Base-by-base conservation (phyloP, 2,888 invertebrate species). In the Ophonus ardosiacus region DNA sequence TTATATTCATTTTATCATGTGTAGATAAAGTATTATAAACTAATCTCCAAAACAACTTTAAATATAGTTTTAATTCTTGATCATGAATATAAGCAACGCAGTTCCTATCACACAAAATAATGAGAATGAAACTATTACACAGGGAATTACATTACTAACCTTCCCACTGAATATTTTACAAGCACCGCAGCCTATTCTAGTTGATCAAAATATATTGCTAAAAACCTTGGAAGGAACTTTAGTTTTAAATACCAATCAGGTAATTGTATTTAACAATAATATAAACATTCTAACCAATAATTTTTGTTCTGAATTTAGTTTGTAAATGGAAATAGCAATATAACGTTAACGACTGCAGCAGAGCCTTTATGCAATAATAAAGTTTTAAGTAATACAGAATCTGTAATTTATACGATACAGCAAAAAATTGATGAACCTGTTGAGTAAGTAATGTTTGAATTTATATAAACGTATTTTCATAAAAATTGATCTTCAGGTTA, bases 221-320 rank as follows among this genome's bases (percentile, higher is more conserved):
- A 87, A 87, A 84, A 76, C 86, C n/a, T 79, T 87, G n/a, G 86
- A 87, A 81, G 86, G 84, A 51, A 81, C 85, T 74, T 40, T 82
- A 21, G 61, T 86, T 17, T 51, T 86, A 24, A 86, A 86, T 71
- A 68, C 86, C 10, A 74, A 80, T 38, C 85, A 86, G 80, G 86
- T 86, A 85, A 61, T 61, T 78, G 10, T 5, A 80, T 13, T 24
- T 10, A 43, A 71, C 17, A 80, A 40, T 38, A 7, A 51, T 63
- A 76, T 15, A 8, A 76, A 43, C 17, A 51, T 63, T 15, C 59
- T 57, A 17, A 51, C 43, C 43, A 38, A 74, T 43, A 65, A 40
- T 65, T 79, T 13, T 24, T 74, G n/a, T 71, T 10, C 59, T 59
- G 4, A 13, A 65, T 51, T 24, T 51, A 68, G 80, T 21, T 80